Percentiles rank a stretch among this genome's conserved stretches.
phyloP scores from a whole-genome alignment of 2,888 invertebrate species.

The Loripinus fragilis region DNA sequence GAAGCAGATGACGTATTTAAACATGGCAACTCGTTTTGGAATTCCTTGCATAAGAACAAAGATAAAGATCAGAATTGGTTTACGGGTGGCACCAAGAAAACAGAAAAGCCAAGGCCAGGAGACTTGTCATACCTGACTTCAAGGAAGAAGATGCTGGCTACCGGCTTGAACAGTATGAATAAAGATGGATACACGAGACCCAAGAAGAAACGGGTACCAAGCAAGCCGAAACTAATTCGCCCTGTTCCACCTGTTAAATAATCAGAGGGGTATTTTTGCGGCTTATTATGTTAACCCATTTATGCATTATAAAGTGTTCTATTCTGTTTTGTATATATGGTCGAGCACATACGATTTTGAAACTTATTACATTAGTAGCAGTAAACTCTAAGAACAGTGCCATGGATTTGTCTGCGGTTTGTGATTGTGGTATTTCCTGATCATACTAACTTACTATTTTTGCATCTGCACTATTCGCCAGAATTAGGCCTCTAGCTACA shows the following conservation, averaged over 20 bases:
- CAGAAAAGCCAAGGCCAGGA: not conserved
- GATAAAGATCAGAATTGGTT: conserved; percentile 48
- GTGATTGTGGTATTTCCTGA: too few species aligned
- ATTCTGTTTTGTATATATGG: too few species aligned
- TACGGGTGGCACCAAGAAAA: conserved; percentile 9
- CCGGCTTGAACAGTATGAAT: conserved; percentile 4
- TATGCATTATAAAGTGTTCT: too few species aligned
- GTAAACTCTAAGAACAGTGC: too few species aligned
- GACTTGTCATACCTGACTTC: not conserved
- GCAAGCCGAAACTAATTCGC: conserved; percentile 42
- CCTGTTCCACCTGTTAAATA: conserved; percentile 34
- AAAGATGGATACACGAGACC: conserved; percentile 6
- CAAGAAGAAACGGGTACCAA: conserved; percentile 23
- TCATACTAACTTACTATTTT: too few species aligned
- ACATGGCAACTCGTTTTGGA: not conserved
- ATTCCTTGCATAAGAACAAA: not conserved
- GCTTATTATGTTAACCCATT: too few species aligned
- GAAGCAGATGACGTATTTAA: conserved; percentile 6
- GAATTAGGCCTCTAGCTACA: too few species aligned
- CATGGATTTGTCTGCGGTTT: too few species aligned
- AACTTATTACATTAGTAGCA: too few species aligned
- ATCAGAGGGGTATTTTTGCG: conserved; percentile 1
- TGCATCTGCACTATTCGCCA: too few species aligned
- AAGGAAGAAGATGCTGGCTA: not conserved
- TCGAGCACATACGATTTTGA: too few species aligned